Percentiles rank a stretch among this genome's conserved stretches.
These are phyloP conservation scores for Centroberyx gerrardi DNA, from an alignment of 2,797 vertebrate genomes.

Conservation along the genomic window DNA sequence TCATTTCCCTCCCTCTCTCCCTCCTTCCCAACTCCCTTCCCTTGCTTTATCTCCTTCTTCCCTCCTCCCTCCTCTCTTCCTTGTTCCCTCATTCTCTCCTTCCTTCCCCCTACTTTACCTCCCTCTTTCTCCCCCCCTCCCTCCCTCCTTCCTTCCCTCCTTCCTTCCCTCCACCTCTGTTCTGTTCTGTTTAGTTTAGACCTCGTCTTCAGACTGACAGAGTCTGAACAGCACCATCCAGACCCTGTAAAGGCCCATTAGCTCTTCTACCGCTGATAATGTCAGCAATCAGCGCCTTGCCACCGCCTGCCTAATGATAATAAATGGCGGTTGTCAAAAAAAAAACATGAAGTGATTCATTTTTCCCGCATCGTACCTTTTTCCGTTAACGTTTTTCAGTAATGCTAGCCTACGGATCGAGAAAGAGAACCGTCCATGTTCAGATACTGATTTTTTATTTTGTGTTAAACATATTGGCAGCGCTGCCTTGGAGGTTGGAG, in stretches of 20 bases:
- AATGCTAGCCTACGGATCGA: not conserved
- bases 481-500: not conserved
- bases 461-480: not conserved
- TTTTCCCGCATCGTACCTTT: not conserved
- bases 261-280: constrained; percentile 39
- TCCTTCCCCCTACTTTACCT: not conserved
- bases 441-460: not conserved
- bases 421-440: not conserved
- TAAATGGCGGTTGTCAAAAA: constrained; percentile 40
- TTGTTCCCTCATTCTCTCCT: not conserved
- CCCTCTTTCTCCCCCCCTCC: not conserved
- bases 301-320: constrained; percentile 24
- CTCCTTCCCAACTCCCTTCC: not conserved
- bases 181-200: not conserved
- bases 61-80: not conserved
- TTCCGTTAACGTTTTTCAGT: not conserved
- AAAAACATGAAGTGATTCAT: constrained; percentile 32
- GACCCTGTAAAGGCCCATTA: constrained; percentile 46
- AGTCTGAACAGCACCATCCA: not conserved
- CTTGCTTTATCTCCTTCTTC: not conserved
- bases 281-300: constrained; percentile 41
- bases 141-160: not conserved
- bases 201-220: constrained; percentile 7
- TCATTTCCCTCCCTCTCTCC: not conserved
- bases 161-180: not conserved